These are phyloP conservation scores for Myioborus melanocephalus DNA, from an alignment of 2,797 vertebrate species.

Conservation along the genomic window DNA sequence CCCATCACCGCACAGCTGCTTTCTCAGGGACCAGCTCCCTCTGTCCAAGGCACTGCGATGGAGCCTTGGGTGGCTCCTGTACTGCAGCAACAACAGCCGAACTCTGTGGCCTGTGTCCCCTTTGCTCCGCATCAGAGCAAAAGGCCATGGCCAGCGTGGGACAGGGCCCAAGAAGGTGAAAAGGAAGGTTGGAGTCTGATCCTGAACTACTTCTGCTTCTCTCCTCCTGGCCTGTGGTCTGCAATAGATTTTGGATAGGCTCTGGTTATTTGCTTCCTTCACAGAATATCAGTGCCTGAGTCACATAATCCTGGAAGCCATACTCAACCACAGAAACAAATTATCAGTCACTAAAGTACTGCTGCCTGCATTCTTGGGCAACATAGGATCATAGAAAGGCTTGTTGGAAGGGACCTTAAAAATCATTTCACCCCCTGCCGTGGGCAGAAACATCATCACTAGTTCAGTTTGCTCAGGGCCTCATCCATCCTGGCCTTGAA, in stretches of 20 bases:
- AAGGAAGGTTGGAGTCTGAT: not conserved
- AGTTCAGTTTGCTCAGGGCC: not conserved
- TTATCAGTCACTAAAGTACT: not conserved
- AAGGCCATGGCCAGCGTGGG: not conserved
- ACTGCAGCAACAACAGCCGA: rapidly evolving
- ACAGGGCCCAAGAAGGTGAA: too few species aligned
- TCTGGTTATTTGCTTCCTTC: not conserved
- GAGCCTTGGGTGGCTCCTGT: too few species aligned
- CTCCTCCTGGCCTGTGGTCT: not conserved
- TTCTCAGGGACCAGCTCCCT: not conserved
- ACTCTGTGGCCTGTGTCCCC: too few species aligned
- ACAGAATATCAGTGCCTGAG: not conserved
- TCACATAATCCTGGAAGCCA: not conserved
- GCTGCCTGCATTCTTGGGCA: not conserved
- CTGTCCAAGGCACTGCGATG: not conserved
- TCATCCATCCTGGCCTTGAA: not conserved
- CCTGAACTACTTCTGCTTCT: not conserved
- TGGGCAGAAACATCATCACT: not conserved
- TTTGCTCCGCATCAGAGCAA: not conserved
- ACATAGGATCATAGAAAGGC: not conserved
- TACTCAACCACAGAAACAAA: not conserved
- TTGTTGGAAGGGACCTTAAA: not conserved
- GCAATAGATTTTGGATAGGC: not conserved
- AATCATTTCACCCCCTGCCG: not conserved
- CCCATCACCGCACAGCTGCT: not conserved